Evolutionary conservation across 2,113 vertebrate species (phyloP), one percentile per base, ranked within the genome.

Genomic region (Origma solitaria): DNA sequence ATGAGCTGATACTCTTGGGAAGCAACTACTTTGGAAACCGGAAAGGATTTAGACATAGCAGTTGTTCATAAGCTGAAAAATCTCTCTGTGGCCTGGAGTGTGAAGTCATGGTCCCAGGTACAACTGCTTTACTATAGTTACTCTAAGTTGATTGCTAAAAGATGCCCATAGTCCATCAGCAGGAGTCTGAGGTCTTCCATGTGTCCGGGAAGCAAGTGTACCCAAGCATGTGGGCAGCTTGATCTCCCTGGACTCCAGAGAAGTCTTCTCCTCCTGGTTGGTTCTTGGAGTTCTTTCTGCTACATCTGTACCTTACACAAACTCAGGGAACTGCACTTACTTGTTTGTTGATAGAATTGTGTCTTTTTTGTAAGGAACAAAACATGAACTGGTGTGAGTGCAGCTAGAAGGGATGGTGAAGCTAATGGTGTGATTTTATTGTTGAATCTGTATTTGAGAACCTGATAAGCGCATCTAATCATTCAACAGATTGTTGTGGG

Each of bases 81-180:
- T 49, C 23, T 64, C 6, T 58, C 31, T 9, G 10, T 64, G 54
- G 30, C 30, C 78, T 57, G 14, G 42, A 37, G 13, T 25, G 42
- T 10, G 33, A 65, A 20, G 84, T 62, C 13, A 10, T 23, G 61
- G 38, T 64, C 33, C 10, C 15, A 25, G 20, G 13, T 71, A 47
- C 15, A 44, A 28, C 11, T 68, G n/a, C 15, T 51, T 82, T 56
- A 38, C 35, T 88, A 3, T 25, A 13, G 35, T 60, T 64, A 45
- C 8, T 24, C 31, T 10, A 25, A 71, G 31, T 3, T 40, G 5
- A 23, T 38, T 40, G 13, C 61, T 76, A 37, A 37, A 33, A 37
- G n/a, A 17, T 13, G 12, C 40, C 45, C 14, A 2, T 13, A 51
- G 27, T 54, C 49, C 0, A 0, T 54, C 72, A 53, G 18, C 40